Evolutionary conservation across 2,797 vertebrate genomes (phyloP).

Genomic region (Leptoclinus maculatus): DNA sequence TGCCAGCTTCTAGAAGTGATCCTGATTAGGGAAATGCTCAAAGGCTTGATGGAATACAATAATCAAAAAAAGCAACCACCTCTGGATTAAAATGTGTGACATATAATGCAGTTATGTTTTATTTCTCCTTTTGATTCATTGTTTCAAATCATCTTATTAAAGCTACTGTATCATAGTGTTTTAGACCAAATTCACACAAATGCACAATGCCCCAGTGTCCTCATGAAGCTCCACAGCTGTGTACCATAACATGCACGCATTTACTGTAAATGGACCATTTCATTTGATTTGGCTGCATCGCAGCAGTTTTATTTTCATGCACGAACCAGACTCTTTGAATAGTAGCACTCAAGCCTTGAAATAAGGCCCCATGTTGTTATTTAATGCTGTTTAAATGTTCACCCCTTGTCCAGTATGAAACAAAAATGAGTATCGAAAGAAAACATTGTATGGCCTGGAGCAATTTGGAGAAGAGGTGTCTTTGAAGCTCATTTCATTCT

Average conservation of each 20-base stretch:
- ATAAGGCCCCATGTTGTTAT: background rate
- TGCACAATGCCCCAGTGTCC: background rate
- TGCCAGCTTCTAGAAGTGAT: slow-evolving; percentile 1
- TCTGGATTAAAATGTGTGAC: background rate
- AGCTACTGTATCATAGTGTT: background rate
- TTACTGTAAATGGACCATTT: slow-evolving; percentile 12
- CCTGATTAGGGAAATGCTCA: background rate
- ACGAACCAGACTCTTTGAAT: slow-evolving; percentile 1
- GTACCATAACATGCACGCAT: background rate
- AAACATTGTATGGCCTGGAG: background rate
- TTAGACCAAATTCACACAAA: background rate
- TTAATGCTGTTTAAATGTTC: slow-evolving; percentile 4
- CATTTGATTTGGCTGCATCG: slow-evolving; percentile 8
- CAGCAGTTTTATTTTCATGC: slow-evolving; percentile 12
- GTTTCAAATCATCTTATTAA: background rate
- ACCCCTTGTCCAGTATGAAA: background rate
- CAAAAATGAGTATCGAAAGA: background rate
- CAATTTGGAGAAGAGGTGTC: background rate
- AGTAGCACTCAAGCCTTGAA: slow-evolving; percentile 3
- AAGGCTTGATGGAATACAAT: background rate
- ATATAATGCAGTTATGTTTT: background rate
- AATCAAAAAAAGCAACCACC: background rate
- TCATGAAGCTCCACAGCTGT: background rate
- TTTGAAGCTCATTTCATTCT: slow-evolving; percentile 15
- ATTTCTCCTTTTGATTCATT: background rate